Evolutionary conservation across 1,140 invertebrate species (phyloP).

Genomic region (Diuraphis noxia): DNA sequence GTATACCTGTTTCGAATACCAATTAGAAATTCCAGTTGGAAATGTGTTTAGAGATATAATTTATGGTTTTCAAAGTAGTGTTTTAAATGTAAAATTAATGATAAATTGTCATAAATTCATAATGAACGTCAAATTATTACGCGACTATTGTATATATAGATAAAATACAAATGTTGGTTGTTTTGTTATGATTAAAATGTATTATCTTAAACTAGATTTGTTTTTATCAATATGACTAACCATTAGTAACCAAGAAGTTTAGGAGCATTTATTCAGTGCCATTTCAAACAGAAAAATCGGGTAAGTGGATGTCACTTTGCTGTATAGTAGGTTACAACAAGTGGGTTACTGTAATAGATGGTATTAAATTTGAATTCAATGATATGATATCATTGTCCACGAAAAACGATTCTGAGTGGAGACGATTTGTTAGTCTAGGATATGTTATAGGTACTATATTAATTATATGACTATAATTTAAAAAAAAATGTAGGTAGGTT

Average conservation of each 20-base stretch:
- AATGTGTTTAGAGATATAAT: background rate
- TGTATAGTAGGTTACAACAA: no score
- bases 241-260: background rate
- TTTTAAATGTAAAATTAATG: background rate
- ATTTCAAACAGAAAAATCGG: constrained; percentile 9
- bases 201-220: background rate
- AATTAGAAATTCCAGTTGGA: background rate
- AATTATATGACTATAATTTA: no score
- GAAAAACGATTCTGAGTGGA: no score
- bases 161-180: background rate
- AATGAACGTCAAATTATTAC: no score
- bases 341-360: no score
- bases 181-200: background rate
- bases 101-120: background rate
- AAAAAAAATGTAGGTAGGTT: no score
- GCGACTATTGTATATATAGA: background rate
- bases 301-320: no score
- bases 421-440: no score
- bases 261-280: no score
- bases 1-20: background rate
- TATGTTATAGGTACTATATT: no score
- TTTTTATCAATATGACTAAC: background rate
- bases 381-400: no score
- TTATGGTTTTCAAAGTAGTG: background rate
- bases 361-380: no score